Base-by-base conservation (phyloP, 1,140 invertebrate genomes). In the Belonocnema kinseyi region DNA sequence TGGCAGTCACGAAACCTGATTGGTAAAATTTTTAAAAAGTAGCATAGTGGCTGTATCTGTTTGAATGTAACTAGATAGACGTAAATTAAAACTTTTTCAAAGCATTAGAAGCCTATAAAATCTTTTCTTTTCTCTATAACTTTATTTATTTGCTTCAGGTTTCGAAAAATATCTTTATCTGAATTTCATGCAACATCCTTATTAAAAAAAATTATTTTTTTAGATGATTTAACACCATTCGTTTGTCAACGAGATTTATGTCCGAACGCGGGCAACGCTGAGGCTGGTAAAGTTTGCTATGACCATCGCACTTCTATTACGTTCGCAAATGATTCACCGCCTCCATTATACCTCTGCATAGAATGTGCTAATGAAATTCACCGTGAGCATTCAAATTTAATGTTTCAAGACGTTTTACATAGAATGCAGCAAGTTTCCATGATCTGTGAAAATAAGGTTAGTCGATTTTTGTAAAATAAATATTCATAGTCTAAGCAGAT, bases 361-460 rank as follows among this genome's bases (percentile, higher is more conserved):
- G 98, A 98, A 88, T 99, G 99, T 92, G 97, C 97, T 50, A 98
- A 98, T 88, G 95, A 97, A 89, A 96, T 99, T 80, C 95, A 95
- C 87, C 93, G 95, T 52, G 95, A 95, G 88, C 95, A 95, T 91
- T 95, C 94, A 14, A 95, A 97, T 89, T 95, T 97, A 88, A 94
- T 97, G 84, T 97, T 97, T 88, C 95, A 96, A 84, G 97, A 98
- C 89, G 96, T 99, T 82, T 92, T 99, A 71, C 96, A 98, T 90
- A 98, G 98, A 0, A 97, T 98, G 94, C 96, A 97, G 87, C 97
- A 98, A 93, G 96, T 98, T 14, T 97, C 97, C 1, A 96, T 97
- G 93, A 94, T 97, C 72, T 99, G 98, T 91, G 98, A 99, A 91
- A 99, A 99, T 90, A 99, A 99, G 93, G 97, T 97, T 90, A 61